A percentile compares a stretch with the other conserved stretches of the same genome.
Evolutionary conservation across 2,888 invertebrate species (phyloP).

Genomic region (Calliphora vomitoria): DNA sequence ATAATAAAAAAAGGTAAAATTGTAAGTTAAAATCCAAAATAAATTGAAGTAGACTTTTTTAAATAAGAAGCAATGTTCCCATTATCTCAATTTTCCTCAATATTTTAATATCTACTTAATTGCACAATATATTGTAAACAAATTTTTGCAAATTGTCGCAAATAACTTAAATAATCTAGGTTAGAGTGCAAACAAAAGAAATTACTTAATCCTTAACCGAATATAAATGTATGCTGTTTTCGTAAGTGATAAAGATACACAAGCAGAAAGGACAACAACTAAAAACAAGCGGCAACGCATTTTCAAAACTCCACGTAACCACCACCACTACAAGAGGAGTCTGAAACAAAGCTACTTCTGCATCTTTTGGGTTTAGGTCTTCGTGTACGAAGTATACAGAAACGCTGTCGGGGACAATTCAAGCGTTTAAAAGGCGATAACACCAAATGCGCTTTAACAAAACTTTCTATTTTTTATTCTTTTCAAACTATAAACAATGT

Average conservation of each 20-base stretch:
- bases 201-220: neutral
- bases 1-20: too few relatives aligned
- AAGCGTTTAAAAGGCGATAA: constrained; percentile 76
- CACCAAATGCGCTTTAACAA: constrained; percentile 69
- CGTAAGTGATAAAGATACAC: constrained; percentile 4
- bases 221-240: neutral
- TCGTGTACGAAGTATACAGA: constrained; percentile 19
- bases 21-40: too few relatives aligned
- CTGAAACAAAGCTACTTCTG: constrained; percentile 34
- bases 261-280: constrained; percentile 41
- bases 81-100: too few relatives aligned
- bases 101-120: too few relatives aligned
- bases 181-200: too few relatives aligned
- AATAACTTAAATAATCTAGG: too few relatives aligned
- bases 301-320: constrained; percentile 29
- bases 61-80: too few relatives aligned
- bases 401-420: constrained; percentile 62
- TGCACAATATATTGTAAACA: too few relatives aligned
- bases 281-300: constrained; percentile 43
- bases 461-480: constrained; percentile 60
- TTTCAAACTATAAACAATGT: constrained; percentile 67
- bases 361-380: constrained; percentile 16
- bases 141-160: too few relatives aligned
- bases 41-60: too few relatives aligned
- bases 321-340: constrained; percentile 6